Evolutionary conservation across 2,888 invertebrate species (phyloP), one percentile per base, ranked within the genome.

Genomic region (Eupithecia subumbrata): DNA sequence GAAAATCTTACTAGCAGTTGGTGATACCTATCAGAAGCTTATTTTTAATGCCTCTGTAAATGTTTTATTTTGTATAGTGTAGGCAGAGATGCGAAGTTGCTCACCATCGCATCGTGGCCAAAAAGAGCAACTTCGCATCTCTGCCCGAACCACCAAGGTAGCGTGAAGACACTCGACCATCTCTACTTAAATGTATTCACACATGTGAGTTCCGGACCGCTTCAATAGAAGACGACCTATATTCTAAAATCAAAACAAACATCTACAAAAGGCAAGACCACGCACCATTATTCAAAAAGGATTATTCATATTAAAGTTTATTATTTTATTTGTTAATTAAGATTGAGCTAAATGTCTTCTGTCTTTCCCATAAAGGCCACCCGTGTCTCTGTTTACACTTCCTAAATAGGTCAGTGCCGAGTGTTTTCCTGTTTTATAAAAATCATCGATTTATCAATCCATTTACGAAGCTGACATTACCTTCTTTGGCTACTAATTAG

Each of bases 351-450:
- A 40, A 67, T 67, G 40, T 67, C 12, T 12, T 37, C 9, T 37
- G 40, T 67, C 22, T 43, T 43, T 43, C 43, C 68, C 45, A 73
- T 68, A 25, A 73, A 69, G 69, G 60, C 37, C 60, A 60, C 18
- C n/a, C 16, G n/a, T 5, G 63, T 45, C n/a, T 64, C 63, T 43
- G 52, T 66, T 60, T 75, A 30, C 25, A 37, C 63, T 68, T 63
- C 69, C 67, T 75, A 72, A 72, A 69, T 69, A 69, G 68, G 60
- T 37, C 48, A 75, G 64, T 75, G 69, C 37, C 71, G 48, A 67
- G 14, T 22, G 52, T 67, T 77, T 74, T 72, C 60, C 56, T 60
- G 43, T 30, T 60, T 74, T 76, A 74, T 71, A 71, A 71, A 75
- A 69, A 69, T 74, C 37, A 37, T 67, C 22, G 56, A 70, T 69